Percentiles rank a stretch among this genome's conserved stretches.
Evolutionary conservation across 2,888 invertebrate genomes (phyloP).

Genomic region (Trachelus troglodyta): DNA sequence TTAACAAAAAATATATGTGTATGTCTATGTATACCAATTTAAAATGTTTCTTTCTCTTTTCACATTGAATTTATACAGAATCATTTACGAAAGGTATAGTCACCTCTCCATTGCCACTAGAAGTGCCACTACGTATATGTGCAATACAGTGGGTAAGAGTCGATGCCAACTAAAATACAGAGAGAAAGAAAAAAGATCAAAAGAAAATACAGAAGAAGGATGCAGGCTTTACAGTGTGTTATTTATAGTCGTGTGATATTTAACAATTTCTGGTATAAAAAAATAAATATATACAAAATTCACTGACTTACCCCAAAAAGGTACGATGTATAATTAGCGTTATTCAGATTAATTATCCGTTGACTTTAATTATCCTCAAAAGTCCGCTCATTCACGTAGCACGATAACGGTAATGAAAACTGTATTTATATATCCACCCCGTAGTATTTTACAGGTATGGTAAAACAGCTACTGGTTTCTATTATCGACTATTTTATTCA

Average conservation of each 20-base stretch:
- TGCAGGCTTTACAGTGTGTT: not conserved
- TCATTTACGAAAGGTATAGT: slow-evolving; percentile 25
- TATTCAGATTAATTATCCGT: not conserved
- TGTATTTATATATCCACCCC: not conserved
- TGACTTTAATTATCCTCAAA: not conserved
- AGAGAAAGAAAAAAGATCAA: slow-evolving; percentile 22
- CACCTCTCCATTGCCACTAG: slow-evolving; percentile 38
- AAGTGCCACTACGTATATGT: slow-evolving; percentile 30
- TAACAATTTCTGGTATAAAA: not conserved
- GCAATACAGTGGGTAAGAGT: slow-evolving; percentile 24
- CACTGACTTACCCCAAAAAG: not conserved
- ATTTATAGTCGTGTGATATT: not conserved
- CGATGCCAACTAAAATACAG: slow-evolving; percentile 29
- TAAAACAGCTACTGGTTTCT: not conserved
- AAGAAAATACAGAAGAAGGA: slow-evolving; percentile 19
- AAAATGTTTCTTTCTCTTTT: not conserved
- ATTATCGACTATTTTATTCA: not conserved
- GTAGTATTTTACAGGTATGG: not conserved
- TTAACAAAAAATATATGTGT: not conserved
- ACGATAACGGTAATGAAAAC: not conserved
- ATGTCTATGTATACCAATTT: not conserved
- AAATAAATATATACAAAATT: not conserved
- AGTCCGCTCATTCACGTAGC: not conserved
- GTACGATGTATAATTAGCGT: not conserved
- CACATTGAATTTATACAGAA: not conserved